Evolutionary conservation across 2,888 invertebrate species (phyloP), one percentile per base, ranked within the genome.

Genomic region (Branchellion lobata): DNA sequence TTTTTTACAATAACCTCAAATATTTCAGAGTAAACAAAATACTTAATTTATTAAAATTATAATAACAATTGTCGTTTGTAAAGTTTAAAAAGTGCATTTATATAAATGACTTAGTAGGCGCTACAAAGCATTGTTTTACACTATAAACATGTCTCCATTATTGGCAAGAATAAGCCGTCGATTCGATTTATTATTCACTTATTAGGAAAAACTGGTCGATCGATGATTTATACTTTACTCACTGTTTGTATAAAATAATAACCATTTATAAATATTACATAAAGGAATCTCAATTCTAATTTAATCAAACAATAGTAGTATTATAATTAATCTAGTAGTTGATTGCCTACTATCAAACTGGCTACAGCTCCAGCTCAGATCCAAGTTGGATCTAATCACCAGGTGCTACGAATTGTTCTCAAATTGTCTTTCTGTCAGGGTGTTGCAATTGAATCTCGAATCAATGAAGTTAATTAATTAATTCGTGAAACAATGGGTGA

Each of bases 321-420:
- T 57, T 14, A 57, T 8, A 14, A 57, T 14, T 57, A 3, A 57
- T 57, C 24, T 8, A 57, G 24, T 57, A 57, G 24, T 24, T 24
- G 3, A 18, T 57, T 57, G 61, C 24, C 8, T 51, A 75, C 31
- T 34, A n/a, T 77, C 79, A 86, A 83, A 78, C 82, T 90, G 89
- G 90, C 90, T 84, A 89, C 89, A 84, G 89, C 89, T 80, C 90
- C 90, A 87, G 90, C 90, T 80, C 90, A 90, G 86, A 91, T 91
- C 82, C 88, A 90, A 85, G 90, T 90, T 81, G 91, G 91, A 34
- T 73, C 83, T 1, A 81, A 79, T 65, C 83, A 83, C 75, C 83
- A 83, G 83, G 83, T 83, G 73, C 34, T 61, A 31, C 29, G 14
- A n/a, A n/a, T n/a, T n/a, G n/a, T n/a, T n/a, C n/a, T n/a, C n/a